Conservation (phyloP, 1,140 invertebrate genomes). For the Propsilocerus akamusi region DNA sequence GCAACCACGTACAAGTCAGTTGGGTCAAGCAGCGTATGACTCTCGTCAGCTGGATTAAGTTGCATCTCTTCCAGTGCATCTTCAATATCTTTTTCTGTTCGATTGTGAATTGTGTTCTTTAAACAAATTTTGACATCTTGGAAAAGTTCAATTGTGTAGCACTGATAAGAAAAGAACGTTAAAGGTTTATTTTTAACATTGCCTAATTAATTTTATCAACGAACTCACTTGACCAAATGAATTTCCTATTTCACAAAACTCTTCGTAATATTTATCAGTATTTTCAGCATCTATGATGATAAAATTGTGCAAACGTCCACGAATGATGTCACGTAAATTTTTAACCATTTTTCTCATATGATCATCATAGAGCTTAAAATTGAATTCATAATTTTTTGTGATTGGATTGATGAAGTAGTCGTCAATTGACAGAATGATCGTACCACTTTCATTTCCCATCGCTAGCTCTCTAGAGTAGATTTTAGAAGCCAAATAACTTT, state of each 20-base stretch:
- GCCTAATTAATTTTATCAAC: no score
- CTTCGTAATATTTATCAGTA: not conserved
- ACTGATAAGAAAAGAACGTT: slow-evolving; percentile 5
- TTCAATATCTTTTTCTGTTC: slow-evolving; percentile 60
- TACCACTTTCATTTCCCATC: not conserved
- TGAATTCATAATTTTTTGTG: not conserved
- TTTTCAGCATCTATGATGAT: not conserved
- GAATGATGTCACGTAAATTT: not conserved
- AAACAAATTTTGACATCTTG: slow-evolving; percentile 56
- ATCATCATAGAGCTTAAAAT: not conserved
- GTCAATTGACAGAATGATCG: not conserved
- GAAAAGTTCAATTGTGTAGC: slow-evolving; percentile 46
- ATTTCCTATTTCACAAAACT: not conserved
- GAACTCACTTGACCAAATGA: no score
- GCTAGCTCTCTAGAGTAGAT: not conserved
- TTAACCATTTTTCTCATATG: not conserved
- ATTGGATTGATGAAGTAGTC: not conserved
- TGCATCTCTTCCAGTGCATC: slow-evolving; percentile 60
- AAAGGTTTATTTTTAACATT: no score
- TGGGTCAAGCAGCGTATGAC: slow-evolving; percentile 11
- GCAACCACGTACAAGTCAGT: not conserved
- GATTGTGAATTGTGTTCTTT: slow-evolving; percentile 69
- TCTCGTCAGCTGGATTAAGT: slow-evolving; percentile 36
- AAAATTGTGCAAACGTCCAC: not conserved
- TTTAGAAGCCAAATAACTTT: not conserved